phyloP scores from a whole-genome alignment of 2,888 invertebrate species.

The Germaria angustata region DNA sequence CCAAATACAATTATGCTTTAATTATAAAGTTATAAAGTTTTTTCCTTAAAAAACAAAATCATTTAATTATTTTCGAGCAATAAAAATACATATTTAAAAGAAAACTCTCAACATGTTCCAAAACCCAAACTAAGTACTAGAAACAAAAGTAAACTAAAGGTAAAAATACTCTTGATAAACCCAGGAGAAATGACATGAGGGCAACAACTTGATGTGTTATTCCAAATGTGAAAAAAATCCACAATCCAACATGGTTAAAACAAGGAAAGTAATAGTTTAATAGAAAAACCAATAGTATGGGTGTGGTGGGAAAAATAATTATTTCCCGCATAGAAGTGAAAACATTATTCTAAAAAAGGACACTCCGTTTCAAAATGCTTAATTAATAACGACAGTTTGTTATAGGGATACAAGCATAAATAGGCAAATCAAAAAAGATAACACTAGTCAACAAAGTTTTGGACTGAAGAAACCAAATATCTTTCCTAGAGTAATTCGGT shows the following conservation, averaged over 20 bases:
- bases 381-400: background rate
- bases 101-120: background rate
- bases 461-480: background rate
- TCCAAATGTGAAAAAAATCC: conserved; percentile 35
- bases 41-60: no score
- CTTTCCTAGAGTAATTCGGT: background rate
- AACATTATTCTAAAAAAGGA: no score
- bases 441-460: background rate
- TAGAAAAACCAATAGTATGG: conserved; percentile 37
- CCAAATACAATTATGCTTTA: no score
- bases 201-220: conserved; percentile 20
- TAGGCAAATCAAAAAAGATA: no score
- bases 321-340: background rate
- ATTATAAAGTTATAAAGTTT: no score
- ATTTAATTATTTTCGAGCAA: no score
- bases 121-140: background rate
- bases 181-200: conserved; percentile 27
- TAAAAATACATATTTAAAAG: no score
- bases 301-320: conserved; percentile 56
- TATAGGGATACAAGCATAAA: no score
- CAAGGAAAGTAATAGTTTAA: background rate
- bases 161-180: conserved; percentile 50
- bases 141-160: background rate
- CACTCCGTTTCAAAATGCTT: background rate
- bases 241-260: conserved; percentile 32